Conservation (phyloP, 1,140 invertebrate genomes). For the Drosophila tristis region DNA sequence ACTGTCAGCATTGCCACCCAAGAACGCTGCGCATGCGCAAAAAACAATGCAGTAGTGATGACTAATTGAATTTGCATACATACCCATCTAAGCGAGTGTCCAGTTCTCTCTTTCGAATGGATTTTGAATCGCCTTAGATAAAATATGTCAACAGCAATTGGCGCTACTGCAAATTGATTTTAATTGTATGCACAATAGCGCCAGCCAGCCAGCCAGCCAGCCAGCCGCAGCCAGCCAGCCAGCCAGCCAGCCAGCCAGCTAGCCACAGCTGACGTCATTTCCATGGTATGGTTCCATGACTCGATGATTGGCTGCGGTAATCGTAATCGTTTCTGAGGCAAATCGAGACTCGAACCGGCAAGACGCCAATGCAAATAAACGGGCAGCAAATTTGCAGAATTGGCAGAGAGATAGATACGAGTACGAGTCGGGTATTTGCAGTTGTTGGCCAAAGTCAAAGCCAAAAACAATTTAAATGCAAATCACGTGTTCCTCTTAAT, state of each 20-base stretch:
- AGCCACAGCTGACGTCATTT: slow-evolving; percentile 62
- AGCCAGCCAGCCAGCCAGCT: background rate
- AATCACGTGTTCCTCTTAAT: slow-evolving; percentile 70
- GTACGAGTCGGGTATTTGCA: slow-evolving; percentile 1
- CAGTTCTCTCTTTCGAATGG: slow-evolving; percentile 14
- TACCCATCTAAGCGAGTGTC: slow-evolving; percentile 18
- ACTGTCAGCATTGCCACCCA: background rate
- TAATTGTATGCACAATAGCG: slow-evolving; percentile 66
- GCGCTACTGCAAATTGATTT: slow-evolving; percentile 71
- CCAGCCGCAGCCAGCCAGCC: background rate
- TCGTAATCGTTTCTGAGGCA: slow-evolving; percentile 49
- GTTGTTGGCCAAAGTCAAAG: slow-evolving; percentile 24
- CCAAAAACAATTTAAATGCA: slow-evolving; percentile 59
- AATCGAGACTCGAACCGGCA: slow-evolving; percentile 31
- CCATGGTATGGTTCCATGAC: slow-evolving; percentile 16
- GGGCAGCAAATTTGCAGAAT: slow-evolving; percentile 31
- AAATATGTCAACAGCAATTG: slow-evolving; percentile 76
- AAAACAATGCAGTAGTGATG: slow-evolving; percentile 1
- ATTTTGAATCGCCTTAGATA: slow-evolving; percentile 54
- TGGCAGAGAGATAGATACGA: background rate
- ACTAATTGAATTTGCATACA: slow-evolving; percentile 58
- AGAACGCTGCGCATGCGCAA: slow-evolving; percentile 33
- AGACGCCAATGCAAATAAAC: slow-evolving; percentile 68
- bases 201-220: background rate
- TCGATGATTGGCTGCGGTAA: slow-evolving; percentile 34